Conservation (phyloP, 1,140 invertebrate species). For the Listronotus oregonensis region DNA sequence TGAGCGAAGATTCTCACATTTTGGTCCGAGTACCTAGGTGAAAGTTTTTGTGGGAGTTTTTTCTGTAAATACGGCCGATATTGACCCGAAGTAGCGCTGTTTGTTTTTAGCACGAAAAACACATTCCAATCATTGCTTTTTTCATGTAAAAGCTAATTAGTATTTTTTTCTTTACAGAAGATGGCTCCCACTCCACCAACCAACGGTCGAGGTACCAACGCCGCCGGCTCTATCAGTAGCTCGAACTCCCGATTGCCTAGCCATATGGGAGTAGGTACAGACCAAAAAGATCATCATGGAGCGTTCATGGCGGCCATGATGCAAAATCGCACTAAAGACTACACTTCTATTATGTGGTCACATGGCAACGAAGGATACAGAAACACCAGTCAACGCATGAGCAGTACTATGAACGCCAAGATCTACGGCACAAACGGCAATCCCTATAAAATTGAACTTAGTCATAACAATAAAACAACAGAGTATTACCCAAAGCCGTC, state of each 20-base stretch:
- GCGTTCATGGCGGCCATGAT: conserved; percentile 3
- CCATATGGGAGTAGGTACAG: conserved; percentile 2
- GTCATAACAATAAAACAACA: conserved; percentile 1
- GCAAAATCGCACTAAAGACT: conserved; percentile 4
- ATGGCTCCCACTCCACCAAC: conserved; percentile 2
- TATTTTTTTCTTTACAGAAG: not conserved
- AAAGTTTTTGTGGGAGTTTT: no score
- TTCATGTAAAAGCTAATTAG: not conserved
- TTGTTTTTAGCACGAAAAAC: no score
- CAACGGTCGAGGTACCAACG: not conserved
- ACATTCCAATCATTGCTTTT: not conserved
- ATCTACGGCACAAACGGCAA: not conserved
- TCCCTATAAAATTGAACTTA: conserved; percentile 2
- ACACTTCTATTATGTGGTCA: conserved; percentile 5
- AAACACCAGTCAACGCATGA: not conserved
- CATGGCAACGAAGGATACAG: conserved; percentile 1
- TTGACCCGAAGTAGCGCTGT: no score
- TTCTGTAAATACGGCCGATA: no score
- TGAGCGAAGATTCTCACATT: conserved; percentile 1
- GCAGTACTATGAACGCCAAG: not conserved
- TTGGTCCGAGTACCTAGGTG: not conserved
- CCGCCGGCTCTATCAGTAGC: not conserved
- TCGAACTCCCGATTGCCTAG: not conserved
- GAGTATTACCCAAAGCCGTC: not conserved
- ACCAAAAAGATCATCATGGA: conserved; percentile 1